A percentile compares a stretch with the other conserved stretches of the same genome.
These are phyloP conservation scores for Rhynchotus rufescens DNA, from an alignment of 2,797 vertebrate genomes.

Conservation along the genomic window DNA sequence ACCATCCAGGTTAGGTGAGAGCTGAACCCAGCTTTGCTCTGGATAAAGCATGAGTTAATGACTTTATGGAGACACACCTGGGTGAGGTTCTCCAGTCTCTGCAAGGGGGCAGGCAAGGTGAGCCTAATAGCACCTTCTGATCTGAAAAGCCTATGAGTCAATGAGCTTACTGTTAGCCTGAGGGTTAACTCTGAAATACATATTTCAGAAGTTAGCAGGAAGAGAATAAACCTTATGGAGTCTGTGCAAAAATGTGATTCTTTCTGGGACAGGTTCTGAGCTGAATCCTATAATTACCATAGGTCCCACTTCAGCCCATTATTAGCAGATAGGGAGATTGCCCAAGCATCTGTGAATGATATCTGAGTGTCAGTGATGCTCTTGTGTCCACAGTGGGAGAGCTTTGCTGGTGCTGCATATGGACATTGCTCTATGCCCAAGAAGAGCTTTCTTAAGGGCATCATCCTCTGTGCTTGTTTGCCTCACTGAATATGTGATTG, in stretches of 20 bases:
- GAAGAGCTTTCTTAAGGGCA: not conserved
- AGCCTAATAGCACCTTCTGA: not conserved
- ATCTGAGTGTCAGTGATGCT: not conserved
- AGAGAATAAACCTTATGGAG: not conserved
- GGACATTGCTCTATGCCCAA: not conserved
- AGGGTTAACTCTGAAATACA: not conserved
- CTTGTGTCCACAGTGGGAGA: not conserved
- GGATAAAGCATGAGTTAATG: not conserved
- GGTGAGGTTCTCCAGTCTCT: constrained; percentile 25
- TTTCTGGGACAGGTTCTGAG: not conserved
- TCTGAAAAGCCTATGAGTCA: constrained; percentile 32
- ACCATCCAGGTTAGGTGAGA: not conserved
- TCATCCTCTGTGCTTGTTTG: not conserved
- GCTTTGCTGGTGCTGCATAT: not conserved
- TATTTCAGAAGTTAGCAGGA: not conserved
- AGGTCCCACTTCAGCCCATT: not conserved
- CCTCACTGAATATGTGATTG: accelerated
- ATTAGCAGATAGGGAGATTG: not conserved
- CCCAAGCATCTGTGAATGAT: not conserved
- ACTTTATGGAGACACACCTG: not conserved
- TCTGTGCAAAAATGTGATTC: not conserved
- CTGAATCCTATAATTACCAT: not conserved
- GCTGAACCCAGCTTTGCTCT: not conserved
- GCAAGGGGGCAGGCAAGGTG: constrained; percentile 43
- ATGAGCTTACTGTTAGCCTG: not conserved